These are phyloP conservation scores for Silurus lanzhouensis DNA, from an alignment of 2,797 vertebrate species.

Conservation along the genomic window DNA sequence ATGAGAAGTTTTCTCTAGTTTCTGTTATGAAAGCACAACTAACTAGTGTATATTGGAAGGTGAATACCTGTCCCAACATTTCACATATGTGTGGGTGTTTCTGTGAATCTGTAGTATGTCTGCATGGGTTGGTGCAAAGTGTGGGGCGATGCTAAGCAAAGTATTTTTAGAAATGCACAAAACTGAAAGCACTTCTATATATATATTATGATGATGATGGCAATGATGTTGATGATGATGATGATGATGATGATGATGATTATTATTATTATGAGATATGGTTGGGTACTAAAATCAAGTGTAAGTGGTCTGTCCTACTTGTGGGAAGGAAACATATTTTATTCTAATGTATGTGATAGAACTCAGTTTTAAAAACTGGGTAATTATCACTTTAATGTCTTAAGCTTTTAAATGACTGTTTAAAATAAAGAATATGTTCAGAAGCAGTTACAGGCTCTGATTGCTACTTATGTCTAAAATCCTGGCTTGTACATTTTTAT, in stretches of 20 bases:
- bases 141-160: background rate
- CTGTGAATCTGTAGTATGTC: conserved; percentile 40
- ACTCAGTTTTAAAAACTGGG: conserved; percentile 48
- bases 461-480: background rate
- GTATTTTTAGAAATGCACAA: background rate
- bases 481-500: background rate
- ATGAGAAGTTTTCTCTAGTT: conserved; percentile 50
- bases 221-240: no score
- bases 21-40: conserved; percentile 52
- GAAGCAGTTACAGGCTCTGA: conserved; percentile 43
- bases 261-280: background rate
- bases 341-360: conserved; percentile 40
- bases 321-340: conserved; percentile 19
- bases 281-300: conserved; percentile 15
- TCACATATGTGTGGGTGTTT: conserved; percentile 12
- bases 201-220: background rate
- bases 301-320: conserved; percentile 24
- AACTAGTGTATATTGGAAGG: conserved; percentile 28
- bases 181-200: background rate
- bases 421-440: conserved; percentile 68
- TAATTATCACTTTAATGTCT: conserved; percentile 58
- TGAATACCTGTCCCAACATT: conserved; percentile 9
- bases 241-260: no score
- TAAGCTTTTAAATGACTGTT: conserved; percentile 63
- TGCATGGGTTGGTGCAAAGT: background rate